phyloP scores from a whole-genome alignment of 2,888 invertebrate species.

The Orthosia cruda region DNA sequence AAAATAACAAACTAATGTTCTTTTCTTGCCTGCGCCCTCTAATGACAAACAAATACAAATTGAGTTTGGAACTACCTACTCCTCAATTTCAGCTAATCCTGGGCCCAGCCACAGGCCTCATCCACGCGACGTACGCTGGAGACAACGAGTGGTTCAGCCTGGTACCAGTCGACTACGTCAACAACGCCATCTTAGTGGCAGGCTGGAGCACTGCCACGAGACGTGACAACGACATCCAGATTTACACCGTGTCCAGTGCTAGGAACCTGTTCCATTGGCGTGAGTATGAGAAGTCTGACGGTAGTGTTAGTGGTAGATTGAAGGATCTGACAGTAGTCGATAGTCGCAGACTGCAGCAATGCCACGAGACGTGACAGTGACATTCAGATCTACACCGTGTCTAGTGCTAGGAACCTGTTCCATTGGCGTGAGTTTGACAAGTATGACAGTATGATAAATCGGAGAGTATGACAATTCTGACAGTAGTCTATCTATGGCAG shows the following conservation, averaged over 20 bases:
- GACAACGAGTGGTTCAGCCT: conserved; percentile 36
- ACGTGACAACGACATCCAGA: neutral
- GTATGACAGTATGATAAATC: too few relatives aligned
- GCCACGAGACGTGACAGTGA: neutral
- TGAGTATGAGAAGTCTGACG: conserved; percentile 24
- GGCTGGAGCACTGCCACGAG: conserved; percentile 39
- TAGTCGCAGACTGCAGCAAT: neutral
- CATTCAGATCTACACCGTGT: too few relatives aligned
- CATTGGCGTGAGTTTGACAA: conserved; percentile 35
- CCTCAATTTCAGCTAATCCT: conserved; percentile 48
- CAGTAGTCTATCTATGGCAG: neutral
- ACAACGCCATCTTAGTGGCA: conserved; percentile 61
- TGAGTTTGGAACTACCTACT: too few relatives aligned
- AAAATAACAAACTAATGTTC: too few relatives aligned
- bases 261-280: conserved; percentile 58
- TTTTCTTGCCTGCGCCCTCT: too few relatives aligned
- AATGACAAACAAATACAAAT: too few relatives aligned
- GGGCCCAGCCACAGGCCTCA: conserved; percentile 58
- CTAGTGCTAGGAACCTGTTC: too few relatives aligned
- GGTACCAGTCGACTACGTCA: conserved; percentile 65
- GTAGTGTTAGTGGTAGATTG: neutral
- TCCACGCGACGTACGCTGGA: conserved; percentile 46
- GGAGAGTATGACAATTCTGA: too few relatives aligned
- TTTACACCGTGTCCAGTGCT: conserved; percentile 57
- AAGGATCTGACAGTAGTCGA: neutral